phyloP scores from a whole-genome alignment of 2,888 invertebrate species.

The Diadegma fenestrale region DNA sequence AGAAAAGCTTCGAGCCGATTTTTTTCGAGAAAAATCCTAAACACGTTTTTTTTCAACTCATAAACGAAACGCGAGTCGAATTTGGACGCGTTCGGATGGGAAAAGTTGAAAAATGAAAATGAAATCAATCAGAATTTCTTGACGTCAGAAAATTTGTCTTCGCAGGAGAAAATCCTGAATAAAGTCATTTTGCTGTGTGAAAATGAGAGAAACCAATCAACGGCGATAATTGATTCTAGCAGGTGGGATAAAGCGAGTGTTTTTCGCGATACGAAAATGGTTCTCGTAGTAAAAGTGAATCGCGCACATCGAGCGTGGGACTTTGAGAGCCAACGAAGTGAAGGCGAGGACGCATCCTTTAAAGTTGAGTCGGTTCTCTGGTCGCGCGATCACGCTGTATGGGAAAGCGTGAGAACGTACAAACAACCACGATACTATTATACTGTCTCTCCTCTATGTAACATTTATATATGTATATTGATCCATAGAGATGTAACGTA shows the following conservation, averaged over 20 bases:
- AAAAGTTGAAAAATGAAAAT: too few species aligned
- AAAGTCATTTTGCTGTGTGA: neutral
- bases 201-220: neutral
- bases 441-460: neutral
- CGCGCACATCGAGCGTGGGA: slow-evolving; percentile 59
- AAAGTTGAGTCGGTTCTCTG: slow-evolving; percentile 43
- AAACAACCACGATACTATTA: slow-evolving; percentile 44
- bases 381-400: slow-evolving; percentile 40
- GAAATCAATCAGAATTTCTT: too few species aligned
- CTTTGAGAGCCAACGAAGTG: slow-evolving; percentile 54
- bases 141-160: too few species aligned
- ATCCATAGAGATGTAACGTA: neutral
- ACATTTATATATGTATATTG: slow-evolving; percentile 3
- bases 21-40: too few species aligned
- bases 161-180: too few species aligned
- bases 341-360: slow-evolving; percentile 69
- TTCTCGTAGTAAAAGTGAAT: slow-evolving; percentile 49
- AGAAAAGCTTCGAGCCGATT: too few species aligned
- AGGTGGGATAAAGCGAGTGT: neutral
- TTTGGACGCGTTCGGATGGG: too few species aligned
- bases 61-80: too few species aligned
- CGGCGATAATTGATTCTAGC: slow-evolving; percentile 1
- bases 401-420: slow-evolving; percentile 68
- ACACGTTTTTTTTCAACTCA: too few species aligned
- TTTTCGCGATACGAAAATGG: slow-evolving; percentile 44